Evolutionary conservation across 2,113 vertebrate species (phyloP).

Genomic region (Tachycineta bicolor): DNA sequence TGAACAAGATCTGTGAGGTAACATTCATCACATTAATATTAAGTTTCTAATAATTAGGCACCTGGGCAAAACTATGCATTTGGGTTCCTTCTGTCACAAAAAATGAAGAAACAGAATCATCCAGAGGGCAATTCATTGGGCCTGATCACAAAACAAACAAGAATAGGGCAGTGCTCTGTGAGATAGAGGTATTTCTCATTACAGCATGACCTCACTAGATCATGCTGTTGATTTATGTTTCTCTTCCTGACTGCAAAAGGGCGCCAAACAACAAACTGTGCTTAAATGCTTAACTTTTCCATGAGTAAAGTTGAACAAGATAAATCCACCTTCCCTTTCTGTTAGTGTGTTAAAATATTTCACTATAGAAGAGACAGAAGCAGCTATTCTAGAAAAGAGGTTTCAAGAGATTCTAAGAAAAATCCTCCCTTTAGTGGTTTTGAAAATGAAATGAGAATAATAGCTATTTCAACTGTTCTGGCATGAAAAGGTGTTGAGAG

Average conservation of each 20-base stretch:
- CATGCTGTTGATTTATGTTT: background rate
- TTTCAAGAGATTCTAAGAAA: conserved; percentile 13
- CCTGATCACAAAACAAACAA: background rate
- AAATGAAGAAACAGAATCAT: background rate
- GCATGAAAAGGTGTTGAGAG: conserved; percentile 40
- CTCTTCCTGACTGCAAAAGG: background rate
- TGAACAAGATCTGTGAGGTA: background rate
- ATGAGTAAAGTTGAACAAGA: background rate
- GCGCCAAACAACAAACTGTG: background rate
- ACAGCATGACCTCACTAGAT: background rate
- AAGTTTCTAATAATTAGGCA: background rate
- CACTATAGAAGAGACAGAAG: background rate
- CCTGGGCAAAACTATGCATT: background rate
- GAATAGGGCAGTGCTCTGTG: background rate
- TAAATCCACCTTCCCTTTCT: background rate
- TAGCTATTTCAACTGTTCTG: conserved; percentile 31
- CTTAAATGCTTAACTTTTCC: conserved; percentile 5
- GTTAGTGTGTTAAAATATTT: background rate
- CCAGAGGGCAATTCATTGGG: background rate
- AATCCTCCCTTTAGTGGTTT: conserved; percentile 19
- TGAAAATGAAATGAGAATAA: conserved; percentile 32
- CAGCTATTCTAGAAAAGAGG: background rate
- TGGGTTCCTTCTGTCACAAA: background rate
- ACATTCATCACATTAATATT: background rate
- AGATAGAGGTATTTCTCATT: background rate